These are phyloP conservation scores for Diogma glabrata DNA, from an alignment of 2,888 invertebrate genomes.

Conservation along the genomic window DNA sequence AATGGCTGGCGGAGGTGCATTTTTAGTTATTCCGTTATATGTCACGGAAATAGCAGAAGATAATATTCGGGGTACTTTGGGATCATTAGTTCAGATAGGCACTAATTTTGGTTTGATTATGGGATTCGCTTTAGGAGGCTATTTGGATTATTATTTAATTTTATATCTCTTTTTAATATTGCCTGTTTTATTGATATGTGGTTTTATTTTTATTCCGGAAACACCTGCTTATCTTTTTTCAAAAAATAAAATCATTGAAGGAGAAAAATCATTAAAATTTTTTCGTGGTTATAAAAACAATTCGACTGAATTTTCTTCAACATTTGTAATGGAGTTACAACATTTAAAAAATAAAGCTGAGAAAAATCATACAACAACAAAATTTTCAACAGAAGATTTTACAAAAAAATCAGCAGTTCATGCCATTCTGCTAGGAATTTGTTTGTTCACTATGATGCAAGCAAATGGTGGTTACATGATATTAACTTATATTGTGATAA, in stretches of 20 bases:
- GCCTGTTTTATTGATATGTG: conserved; percentile 25
- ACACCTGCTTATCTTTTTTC: conserved; percentile 30
- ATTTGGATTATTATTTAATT: conserved; percentile 24
- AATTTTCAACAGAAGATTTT: no score
- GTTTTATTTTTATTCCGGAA: conserved; percentile 31
- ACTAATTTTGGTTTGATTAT: conserved; percentile 30
- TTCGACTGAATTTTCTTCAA: background rate
- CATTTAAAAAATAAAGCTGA: no score
- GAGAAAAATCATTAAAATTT: conserved; percentile 30
- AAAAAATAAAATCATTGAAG: conserved; percentile 23
- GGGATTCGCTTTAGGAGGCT: conserved; percentile 28
- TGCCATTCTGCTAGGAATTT: conserved; percentile 28
- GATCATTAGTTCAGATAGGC: conserved; percentile 29
- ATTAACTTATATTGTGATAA: conserved; percentile 31
- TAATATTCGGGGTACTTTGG: conserved; percentile 25
- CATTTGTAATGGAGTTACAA: no score
- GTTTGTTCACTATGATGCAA: conserved; percentile 29
- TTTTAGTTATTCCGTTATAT: conserved; percentile 14
- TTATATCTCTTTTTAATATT: conserved; percentile 24
- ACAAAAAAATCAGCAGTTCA: conserved; percentile 24
- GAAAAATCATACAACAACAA: no score
- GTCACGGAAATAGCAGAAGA: conserved; percentile 12
- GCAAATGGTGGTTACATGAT: conserved; percentile 32
- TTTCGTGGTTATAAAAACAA: conserved; percentile 25
- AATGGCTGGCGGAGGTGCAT: conserved; percentile 11